A percentile compares a stretch with the other conserved stretches of the same genome.
Evolutionary conservation across 2,113 vertebrate species (phyloP).

Genomic region (Desmodus rotundus): DNA sequence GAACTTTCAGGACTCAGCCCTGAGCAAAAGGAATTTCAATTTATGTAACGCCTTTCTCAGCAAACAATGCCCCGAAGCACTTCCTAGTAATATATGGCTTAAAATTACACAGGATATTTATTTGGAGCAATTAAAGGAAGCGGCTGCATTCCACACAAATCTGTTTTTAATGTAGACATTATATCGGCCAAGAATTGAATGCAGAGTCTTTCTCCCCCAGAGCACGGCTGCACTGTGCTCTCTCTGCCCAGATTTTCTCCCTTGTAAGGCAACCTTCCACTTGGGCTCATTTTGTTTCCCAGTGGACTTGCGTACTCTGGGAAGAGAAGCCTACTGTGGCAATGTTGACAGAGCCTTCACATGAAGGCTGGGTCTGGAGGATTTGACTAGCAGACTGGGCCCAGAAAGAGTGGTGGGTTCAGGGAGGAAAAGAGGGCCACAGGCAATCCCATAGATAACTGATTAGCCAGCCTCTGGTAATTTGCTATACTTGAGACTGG

Average conservation of each 20-base stretch:
- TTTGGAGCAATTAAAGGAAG: slow-evolving; percentile 22
- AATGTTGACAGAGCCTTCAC: not conserved
- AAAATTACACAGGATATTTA: slow-evolving; percentile 37
- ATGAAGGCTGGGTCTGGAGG: not conserved
- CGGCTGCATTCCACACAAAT: not conserved
- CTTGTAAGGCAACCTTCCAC: not conserved
- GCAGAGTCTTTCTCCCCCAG: not conserved
- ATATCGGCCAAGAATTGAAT: not conserved
- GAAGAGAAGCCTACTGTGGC: not conserved
- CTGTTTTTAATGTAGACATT: not conserved
- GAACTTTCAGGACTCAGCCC: slow-evolving; percentile 62
- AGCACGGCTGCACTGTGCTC: fast-evolving
- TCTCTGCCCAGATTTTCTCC: not conserved
- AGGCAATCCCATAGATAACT: fast-evolving
- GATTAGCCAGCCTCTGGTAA: not conserved
- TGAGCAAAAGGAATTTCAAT: slow-evolving; percentile 71
- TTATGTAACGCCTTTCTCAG: slow-evolving; percentile 48
- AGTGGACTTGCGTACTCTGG: not conserved
- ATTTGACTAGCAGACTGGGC: not conserved
- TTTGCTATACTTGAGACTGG: not conserved
- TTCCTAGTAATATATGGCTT: slow-evolving; percentile 30
- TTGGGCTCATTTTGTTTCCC: slow-evolving; percentile 19
- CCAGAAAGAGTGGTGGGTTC: not conserved
- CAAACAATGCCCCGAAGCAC: slow-evolving; percentile 51
- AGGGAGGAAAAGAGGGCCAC: not conserved